Evolutionary conservation across 1,140 invertebrate species (phyloP).

Genomic region (Neodiprion virginianus): DNA sequence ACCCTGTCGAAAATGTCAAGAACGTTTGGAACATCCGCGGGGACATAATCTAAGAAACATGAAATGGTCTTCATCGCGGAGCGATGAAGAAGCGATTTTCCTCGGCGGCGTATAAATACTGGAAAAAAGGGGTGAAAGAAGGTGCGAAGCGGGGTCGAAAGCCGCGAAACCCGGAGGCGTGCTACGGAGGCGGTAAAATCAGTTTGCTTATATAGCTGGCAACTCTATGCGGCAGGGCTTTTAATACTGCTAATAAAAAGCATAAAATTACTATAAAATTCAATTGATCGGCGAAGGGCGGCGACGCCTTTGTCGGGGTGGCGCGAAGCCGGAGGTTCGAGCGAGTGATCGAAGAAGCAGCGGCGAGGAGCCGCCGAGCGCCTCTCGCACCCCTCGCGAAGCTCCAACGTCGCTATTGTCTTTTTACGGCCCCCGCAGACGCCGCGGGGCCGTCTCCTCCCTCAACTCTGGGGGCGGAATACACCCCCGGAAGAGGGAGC

Average conservation of each 20-base stretch:
- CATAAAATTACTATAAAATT: slow-evolving; percentile 18
- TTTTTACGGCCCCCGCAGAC: slow-evolving; percentile 54
- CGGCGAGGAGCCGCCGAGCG: not conserved
- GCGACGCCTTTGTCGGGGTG: slow-evolving; percentile 2
- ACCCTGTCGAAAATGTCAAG: too few relatives aligned
- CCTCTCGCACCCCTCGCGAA: not conserved
- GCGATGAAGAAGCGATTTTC: too few relatives aligned
- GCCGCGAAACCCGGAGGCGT: not conserved
- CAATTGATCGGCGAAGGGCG: slow-evolving; percentile 11
- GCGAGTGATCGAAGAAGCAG: slow-evolving; percentile 6
- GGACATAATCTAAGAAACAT: not conserved
- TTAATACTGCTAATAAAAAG: slow-evolving; percentile 9
- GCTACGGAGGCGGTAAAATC: slow-evolving; percentile 10
- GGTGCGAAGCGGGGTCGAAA: not conserved
- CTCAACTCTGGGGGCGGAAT: slow-evolving; percentile 38
- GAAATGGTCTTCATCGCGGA: not conserved
- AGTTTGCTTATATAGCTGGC: not conserved
- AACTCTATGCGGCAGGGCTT: not conserved
- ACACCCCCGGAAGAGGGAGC: slow-evolving; percentile 2
- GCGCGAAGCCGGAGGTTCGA: not conserved
- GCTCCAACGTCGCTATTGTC: slow-evolving; percentile 43
- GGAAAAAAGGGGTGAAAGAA: not conserved
- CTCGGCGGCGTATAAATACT: not conserved
- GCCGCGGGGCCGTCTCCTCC: slow-evolving; percentile 22
- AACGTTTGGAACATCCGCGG: too few relatives aligned